These are phyloP conservation scores for Meganola albula DNA, from an alignment of 2,888 invertebrate genomes.

Conservation along the genomic window DNA sequence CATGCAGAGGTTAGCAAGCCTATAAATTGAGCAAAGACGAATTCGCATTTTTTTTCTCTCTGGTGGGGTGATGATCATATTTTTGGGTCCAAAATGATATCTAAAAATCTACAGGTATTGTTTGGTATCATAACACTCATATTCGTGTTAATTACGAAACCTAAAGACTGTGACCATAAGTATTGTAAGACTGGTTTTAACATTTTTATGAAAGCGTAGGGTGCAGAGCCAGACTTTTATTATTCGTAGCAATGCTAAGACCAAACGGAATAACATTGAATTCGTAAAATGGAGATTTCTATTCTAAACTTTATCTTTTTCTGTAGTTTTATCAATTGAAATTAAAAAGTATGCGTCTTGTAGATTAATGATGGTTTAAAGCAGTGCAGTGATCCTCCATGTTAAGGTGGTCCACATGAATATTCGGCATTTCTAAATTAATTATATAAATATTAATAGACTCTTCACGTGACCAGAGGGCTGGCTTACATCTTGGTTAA, in stretches of 20 bases:
- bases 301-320: neutral
- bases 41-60: slow-evolving; percentile 1
- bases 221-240: no score
- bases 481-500: no score
- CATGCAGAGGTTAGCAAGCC: slow-evolving; percentile 3
- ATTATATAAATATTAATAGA: no score
- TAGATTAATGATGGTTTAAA: slow-evolving; percentile 4
- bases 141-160: slow-evolving; percentile 2
- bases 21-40: slow-evolving; percentile 6
- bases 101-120: slow-evolving; percentile 2
- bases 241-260: no score
- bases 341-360: slow-evolving; percentile 7
- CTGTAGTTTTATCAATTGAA: neutral
- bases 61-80: no score
- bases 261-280: slow-evolving; percentile 4
- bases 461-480: no score
- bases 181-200: neutral
- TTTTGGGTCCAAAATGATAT: slow-evolving; percentile 4
- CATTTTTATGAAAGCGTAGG: slow-evolving; percentile 3
- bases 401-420: no score
- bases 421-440: no score
- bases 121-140: slow-evolving; percentile 2
- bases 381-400: slow-evolving; percentile 7
- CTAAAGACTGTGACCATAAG: neutral
- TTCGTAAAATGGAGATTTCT: neutral